Percentiles rank a stretch among this genome's conserved stretches.
Evolutionary conservation across 2,888 invertebrate species (phyloP).

Genomic region (Drosophila anceps): DNA sequence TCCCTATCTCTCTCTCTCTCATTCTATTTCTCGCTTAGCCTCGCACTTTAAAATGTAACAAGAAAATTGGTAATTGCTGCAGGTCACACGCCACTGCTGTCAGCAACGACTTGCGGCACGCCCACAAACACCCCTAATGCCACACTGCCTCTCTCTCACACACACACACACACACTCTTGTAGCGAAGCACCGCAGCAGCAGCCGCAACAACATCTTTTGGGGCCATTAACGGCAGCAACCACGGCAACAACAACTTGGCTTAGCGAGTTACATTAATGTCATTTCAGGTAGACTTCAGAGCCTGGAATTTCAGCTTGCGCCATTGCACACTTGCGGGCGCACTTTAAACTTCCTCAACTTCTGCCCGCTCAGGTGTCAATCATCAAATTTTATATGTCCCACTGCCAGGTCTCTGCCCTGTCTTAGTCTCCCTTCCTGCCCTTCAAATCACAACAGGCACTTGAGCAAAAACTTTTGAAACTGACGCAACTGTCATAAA

Average conservation of each 20-base stretch:
- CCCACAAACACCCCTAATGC: slow-evolving; percentile 36
- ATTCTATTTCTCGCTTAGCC: slow-evolving; percentile 15
- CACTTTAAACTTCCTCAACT: slow-evolving; percentile 54
- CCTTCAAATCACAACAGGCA: slow-evolving; percentile 51
- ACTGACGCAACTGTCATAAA: slow-evolving; percentile 59
- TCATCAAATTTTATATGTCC: slow-evolving; percentile 60
- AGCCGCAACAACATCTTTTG: slow-evolving; percentile 72
- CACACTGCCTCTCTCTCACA: slow-evolving; percentile 26
- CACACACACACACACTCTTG: slow-evolving; percentile 11
- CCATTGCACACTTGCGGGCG: slow-evolving; percentile 48
- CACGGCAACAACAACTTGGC: slow-evolving; percentile 26
- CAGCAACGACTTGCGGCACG: slow-evolving; percentile 51
- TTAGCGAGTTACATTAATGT: slow-evolving; percentile 60
- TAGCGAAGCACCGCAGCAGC: slow-evolving; percentile 57
- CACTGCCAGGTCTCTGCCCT: slow-evolving; percentile 20
- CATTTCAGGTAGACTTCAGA: slow-evolving; percentile 50
- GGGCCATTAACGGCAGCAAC: slow-evolving; percentile 50
- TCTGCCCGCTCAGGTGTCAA: slow-evolving; percentile 55
- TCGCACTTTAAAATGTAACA: slow-evolving; percentile 67
- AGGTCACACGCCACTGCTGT: slow-evolving; percentile 67
- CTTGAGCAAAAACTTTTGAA: slow-evolving; percentile 42
- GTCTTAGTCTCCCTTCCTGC: background rate
- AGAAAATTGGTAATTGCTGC: slow-evolving; percentile 78
- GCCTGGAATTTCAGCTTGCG: slow-evolving; percentile 19
- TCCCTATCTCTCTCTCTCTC: background rate